These are phyloP conservation scores for Unio delphinus DNA, from an alignment of 2,888 invertebrate species.

Conservation along the genomic window DNA sequence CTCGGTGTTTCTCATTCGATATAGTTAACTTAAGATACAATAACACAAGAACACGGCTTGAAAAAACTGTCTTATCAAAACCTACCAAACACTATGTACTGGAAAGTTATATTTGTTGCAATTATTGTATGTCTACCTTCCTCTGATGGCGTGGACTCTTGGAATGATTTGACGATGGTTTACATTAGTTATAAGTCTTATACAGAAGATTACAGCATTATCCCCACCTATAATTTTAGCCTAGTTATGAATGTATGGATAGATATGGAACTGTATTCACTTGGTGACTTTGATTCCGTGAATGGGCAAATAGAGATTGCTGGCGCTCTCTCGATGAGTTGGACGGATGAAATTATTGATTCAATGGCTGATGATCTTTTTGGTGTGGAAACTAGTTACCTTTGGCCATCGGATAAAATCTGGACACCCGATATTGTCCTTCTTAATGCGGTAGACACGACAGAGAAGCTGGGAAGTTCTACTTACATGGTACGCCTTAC, in stretches of 20 bases:
- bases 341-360: conserved; percentile 4
- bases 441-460: neutral
- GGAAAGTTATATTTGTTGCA: too few species aligned
- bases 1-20: too few species aligned
- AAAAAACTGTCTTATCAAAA: too few species aligned
- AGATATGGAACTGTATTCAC: conserved; percentile 1
- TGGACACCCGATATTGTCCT: conserved; percentile 1
- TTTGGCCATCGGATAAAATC: neutral
- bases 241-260: neutral
- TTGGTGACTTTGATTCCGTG: conserved; percentile 6
- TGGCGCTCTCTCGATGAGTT: conserved; percentile 1
- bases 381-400: too few species aligned
- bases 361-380: neutral
- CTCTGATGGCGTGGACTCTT: too few species aligned
- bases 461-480: neutral
- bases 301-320: conserved; percentile 6
- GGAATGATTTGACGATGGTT: too few species aligned
- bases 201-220: neutral
- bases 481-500: neutral
- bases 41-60: too few species aligned
- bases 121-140: too few species aligned
- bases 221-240: neutral
- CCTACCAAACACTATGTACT: too few species aligned
- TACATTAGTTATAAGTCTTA: fast-evolving
- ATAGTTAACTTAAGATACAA: too few species aligned